These are phyloP conservation scores for Theretra japonica DNA, from an alignment of 2,888 invertebrate species.

Conservation along the genomic window DNA sequence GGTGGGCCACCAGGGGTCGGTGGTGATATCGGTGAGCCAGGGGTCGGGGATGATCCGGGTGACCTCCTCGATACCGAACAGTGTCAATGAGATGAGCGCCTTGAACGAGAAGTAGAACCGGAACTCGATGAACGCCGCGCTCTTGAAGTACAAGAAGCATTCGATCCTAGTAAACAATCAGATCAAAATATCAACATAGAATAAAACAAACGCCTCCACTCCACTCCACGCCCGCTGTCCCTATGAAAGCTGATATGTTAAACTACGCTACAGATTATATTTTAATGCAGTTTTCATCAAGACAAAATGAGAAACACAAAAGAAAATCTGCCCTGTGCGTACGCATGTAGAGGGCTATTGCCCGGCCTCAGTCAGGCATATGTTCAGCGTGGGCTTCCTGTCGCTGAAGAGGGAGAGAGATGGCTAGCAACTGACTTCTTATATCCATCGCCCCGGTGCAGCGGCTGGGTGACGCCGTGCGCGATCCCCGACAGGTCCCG, in stretches of 20 bases:
- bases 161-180: slow-evolving; percentile 50
- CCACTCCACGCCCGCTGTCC: too few species aligned
- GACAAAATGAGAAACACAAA: too few species aligned
- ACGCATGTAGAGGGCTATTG: background rate
- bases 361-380: too few species aligned
- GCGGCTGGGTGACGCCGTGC: slow-evolving; percentile 29
- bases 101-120: slow-evolving; percentile 63
- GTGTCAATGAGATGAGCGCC: slow-evolving; percentile 52
- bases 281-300: too few species aligned
- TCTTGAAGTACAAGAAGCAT: slow-evolving; percentile 66
- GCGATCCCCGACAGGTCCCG: slow-evolving; percentile 48
- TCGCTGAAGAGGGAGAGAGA: background rate
- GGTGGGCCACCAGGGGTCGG: slow-evolving; percentile 53
- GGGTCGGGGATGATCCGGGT: slow-evolving; percentile 48
- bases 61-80: slow-evolving; percentile 52
- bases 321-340: too few species aligned
- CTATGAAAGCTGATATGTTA: too few species aligned
- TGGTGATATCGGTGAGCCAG: slow-evolving; percentile 44
- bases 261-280: too few species aligned
- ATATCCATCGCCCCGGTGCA: slow-evolving; percentile 34
- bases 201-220: too few species aligned
- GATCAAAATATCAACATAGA: background rate
- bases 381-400: too few species aligned
- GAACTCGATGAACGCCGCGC: slow-evolving; percentile 61
- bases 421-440: slow-evolving; percentile 41